A percentile compares a stretch with the other conserved stretches of the same genome.
Conservation (phyloP, 1,140 invertebrate species). For the Bombus waltoni region DNA sequence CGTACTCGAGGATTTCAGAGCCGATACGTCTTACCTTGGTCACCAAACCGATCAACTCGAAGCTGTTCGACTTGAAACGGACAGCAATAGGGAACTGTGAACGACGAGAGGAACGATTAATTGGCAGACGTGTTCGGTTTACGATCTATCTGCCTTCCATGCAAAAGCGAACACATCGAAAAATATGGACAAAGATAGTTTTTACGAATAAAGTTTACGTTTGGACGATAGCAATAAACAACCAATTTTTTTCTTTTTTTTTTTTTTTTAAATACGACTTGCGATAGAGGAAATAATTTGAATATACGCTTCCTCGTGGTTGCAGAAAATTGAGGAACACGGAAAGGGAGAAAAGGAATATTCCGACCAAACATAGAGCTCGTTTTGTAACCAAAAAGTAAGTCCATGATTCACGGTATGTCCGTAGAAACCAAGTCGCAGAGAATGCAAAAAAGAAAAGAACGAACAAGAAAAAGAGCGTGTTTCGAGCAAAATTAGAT, state of each 20-base stretch:
- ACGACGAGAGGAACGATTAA: not conserved
- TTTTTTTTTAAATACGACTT: too few species aligned
- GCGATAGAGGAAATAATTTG: too few species aligned
- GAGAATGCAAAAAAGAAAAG: slow-evolving; percentile 1
- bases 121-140: not conserved
- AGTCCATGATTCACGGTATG: slow-evolving; percentile 11
- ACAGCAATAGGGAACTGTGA: not conserved
- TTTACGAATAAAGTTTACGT: too few species aligned
- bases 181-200: too few species aligned
- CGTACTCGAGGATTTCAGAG: not conserved
- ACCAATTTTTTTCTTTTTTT: too few species aligned
- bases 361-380: not conserved
- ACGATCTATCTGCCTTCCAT: not conserved
- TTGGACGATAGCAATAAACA: too few species aligned
- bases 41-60: not conserved
- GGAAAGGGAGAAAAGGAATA: too few species aligned
- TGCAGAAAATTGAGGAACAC: too few species aligned
- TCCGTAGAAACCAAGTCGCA: not conserved
- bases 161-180: too few species aligned
- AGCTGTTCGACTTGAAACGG: not conserved
- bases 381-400: not conserved
- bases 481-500: not conserved
- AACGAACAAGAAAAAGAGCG: not conserved
- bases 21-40: not conserved
- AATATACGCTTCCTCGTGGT: too few species aligned